These are phyloP conservation scores for Melanotaenia trifasciata DNA, from an alignment of 2,797 vertebrate genomes.

Conservation along the genomic window DNA sequence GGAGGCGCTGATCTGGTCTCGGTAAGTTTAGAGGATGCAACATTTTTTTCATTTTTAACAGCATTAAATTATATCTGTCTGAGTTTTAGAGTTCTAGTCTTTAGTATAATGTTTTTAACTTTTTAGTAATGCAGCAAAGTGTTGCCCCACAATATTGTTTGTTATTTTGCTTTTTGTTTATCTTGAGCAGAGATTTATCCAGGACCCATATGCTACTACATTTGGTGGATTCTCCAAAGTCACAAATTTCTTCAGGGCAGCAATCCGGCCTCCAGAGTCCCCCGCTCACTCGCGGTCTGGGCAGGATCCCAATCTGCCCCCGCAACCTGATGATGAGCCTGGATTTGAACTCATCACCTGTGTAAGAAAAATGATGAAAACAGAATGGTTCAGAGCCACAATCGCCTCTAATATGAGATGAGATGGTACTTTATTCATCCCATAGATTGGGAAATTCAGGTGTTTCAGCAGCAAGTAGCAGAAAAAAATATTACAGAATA, in stretches of 20 bases:
- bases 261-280: slow-evolving; percentile 84
- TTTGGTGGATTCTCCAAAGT: slow-evolving; percentile 94
- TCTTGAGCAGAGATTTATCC: slow-evolving; percentile 87
- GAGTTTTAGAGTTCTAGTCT: too few species aligned
- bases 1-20: slow-evolving; percentile 88
- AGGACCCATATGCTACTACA: slow-evolving; percentile 93
- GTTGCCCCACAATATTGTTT: too few species aligned
- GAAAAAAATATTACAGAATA: too few species aligned
- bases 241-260: slow-evolving; percentile 91
- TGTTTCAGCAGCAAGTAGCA: too few species aligned
- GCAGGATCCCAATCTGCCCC: slow-evolving; percentile 64
- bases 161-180: background rate
- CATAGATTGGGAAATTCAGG: too few species aligned
- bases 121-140: too few species aligned
- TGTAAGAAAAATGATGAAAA: slow-evolving; percentile 77
- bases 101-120: too few species aligned
- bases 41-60: too few species aligned
- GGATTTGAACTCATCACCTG: slow-evolving; percentile 94
- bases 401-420: background rate
- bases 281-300: slow-evolving; percentile 45
- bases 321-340: slow-evolving; percentile 85
- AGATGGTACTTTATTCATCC: too few species aligned
- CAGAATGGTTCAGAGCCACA: background rate
- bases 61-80: too few species aligned
- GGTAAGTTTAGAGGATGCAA: slow-evolving; percentile 65